phyloP scores from a whole-genome alignment of 2,797 vertebrate species.

The Odontamblyopus rebecca region DNA sequence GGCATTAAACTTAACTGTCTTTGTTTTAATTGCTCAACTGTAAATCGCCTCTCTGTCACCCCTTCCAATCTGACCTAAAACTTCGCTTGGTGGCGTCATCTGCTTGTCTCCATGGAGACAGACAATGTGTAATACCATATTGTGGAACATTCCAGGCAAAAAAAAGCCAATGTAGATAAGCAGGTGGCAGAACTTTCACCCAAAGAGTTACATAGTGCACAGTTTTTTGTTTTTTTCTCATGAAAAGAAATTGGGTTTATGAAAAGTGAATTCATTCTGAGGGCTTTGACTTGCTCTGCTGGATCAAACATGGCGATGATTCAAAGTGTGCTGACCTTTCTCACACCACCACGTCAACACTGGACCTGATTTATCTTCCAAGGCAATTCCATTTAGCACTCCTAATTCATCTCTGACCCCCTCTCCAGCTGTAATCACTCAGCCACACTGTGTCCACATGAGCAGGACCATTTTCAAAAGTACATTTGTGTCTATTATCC shows the following conservation, averaged over 20 bases:
- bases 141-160: no score
- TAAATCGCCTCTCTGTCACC: no score
- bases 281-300: conserved; percentile 5
- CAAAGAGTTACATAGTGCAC: no score
- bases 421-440: conserved; percentile 36
- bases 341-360: conserved; percentile 47
- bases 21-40: no score
- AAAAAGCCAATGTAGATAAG: no score
- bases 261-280: conserved; percentile 21
- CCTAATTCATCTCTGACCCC: conserved; percentile 47
- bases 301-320: conserved; percentile 28
- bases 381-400: conserved; percentile 43
- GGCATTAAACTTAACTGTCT: no score
- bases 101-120: no score
- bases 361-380: conserved; percentile 51
- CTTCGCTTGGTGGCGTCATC: no score
- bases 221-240: neutral
- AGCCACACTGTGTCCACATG: neutral
- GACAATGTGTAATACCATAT: no score
- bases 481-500: no score
- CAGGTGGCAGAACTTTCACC: no score
- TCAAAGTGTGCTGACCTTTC: conserved; percentile 56
- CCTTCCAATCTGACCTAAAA: no score
- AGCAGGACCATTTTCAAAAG: neutral
- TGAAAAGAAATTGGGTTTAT: conserved; percentile 26